Evolutionary conservation across 1,140 invertebrate species (phyloP), one percentile per base, ranked within the genome.

Genomic region (Drosophila pachea): DNA sequence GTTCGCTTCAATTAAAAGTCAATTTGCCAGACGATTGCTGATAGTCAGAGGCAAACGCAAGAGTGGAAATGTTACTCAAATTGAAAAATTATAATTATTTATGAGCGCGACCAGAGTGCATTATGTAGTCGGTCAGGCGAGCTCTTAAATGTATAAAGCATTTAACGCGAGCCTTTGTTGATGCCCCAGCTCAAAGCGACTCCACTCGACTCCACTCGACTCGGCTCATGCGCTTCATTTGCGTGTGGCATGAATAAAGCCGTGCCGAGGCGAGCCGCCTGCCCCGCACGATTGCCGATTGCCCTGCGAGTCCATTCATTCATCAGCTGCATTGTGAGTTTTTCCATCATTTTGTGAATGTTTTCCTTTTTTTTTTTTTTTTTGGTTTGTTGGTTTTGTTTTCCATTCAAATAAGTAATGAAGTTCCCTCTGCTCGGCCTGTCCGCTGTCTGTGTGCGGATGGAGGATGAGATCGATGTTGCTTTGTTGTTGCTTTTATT

Each of bases 51-150:
- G n/a, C n/a, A n/a, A n/a, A n/a, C n/a, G n/a, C n/a, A n/a, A n/a
- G n/a, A 12, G 40, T 59, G 63, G 63, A 73, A 79, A 79, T 71
- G 49, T 66, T 71, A 36, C 68, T 68, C 70, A 68, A 86, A 84
- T 79, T 84, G 78, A 86, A 79, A 86, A 86, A 86, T 84, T 78
- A 84, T 84, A 84, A 86, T 86, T 76, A 84, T 84, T 77, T 64
- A 84, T 79, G 55, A 32, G 38, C 11, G 9, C 6, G 48, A 36
- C n/a, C n/a, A 32, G 9, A 11, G 4, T 4, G 36, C 29, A 35
- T 12, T 9, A 11, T 9, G 40, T n/a, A 22, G 35, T 35, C 42
- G 32, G 16, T 54, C 43, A 22, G 54, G 56, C 43, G 47, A 69
- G 79, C 79, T 84, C 76, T 86, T 86, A 76, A 84, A 84, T 77